These are phyloP conservation scores for Thecocarcelia acutangulata DNA, from an alignment of 2,888 invertebrate genomes.

Conservation along the genomic window DNA sequence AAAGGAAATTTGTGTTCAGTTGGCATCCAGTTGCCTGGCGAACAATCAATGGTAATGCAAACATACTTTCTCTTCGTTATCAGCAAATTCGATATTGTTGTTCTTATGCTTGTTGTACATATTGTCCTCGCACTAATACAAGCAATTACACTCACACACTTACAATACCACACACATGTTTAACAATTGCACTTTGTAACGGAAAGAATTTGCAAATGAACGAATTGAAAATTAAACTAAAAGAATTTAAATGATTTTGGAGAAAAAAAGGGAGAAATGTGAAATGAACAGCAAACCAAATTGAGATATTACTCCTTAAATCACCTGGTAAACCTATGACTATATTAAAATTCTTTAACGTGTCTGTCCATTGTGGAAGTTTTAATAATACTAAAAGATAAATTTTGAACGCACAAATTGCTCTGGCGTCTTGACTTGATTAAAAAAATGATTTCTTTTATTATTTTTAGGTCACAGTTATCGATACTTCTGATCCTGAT, in stretches of 20 bases:
- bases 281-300: constrained; percentile 2
- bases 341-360: constrained; percentile 24
- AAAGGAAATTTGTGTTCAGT: constrained; percentile 24
- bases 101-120: not conserved
- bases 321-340: not conserved
- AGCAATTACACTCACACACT: not conserved
- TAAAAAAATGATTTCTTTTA: not conserved
- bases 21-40: constrained; percentile 35
- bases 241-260: constrained; percentile 6
- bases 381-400: too few species aligned
- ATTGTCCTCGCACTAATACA: not conserved
- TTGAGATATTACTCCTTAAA: constrained; percentile 6
- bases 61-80: constrained; percentile 11
- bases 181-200: constrained; percentile 4
- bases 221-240: constrained; percentile 31
- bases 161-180: not conserved
- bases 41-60: constrained; percentile 35
- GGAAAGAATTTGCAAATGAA: constrained; percentile 48
- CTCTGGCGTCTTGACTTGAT: too few species aligned
- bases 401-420: too few species aligned
- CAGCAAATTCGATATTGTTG: constrained; percentile 14
- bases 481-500: constrained; percentile 96
- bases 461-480: constrained; percentile 89
- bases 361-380: not conserved
- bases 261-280: not conserved